Conservation (phyloP, 2,888 invertebrate genomes). For the Ectropis crepuscularia region DNA sequence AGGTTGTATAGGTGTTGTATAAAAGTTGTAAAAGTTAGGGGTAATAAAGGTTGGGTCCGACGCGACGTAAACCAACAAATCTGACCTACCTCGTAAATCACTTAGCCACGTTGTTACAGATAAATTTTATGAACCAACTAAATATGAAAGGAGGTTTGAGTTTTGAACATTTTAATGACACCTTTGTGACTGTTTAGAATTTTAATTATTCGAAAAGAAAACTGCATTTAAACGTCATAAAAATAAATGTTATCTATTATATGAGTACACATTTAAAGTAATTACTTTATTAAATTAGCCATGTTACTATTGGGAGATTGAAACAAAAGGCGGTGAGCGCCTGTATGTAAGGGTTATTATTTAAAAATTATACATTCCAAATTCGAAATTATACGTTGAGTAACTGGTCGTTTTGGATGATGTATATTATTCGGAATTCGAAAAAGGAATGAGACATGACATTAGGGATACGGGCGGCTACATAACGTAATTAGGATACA, state of each 20-base stretch:
- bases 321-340: conserved; percentile 18
- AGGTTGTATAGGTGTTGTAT: conserved; percentile 71
- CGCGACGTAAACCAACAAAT: conserved; percentile 82
- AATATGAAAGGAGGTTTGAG: conserved; percentile 54
- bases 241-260: neutral
- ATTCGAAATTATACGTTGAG: conserved; percentile 46
- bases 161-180: conserved; percentile 30
- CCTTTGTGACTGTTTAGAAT: conserved; percentile 24
- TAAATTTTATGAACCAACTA: conserved; percentile 74
- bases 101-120: conserved; percentile 81
- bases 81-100: conserved; percentile 83
- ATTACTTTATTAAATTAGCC: conserved; percentile 7
- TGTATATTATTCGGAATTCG: conserved; percentile 48
- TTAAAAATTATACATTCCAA: conserved; percentile 51
- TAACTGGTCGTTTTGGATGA: conserved; percentile 48
- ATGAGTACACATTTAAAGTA: neutral
- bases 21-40: conserved; percentile 67
- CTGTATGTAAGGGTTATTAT: conserved; percentile 38
- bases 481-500: conserved; percentile 75
- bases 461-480: conserved; percentile 63
- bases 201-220: conserved; percentile 10
- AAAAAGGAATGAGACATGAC: conserved; percentile 56
- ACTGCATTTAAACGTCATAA: neutral
- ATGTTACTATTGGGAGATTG: conserved; percentile 38
- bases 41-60: conserved; percentile 74